These are phyloP conservation scores for Nothura maculosa DNA, from an alignment of 2,797 vertebrate genomes.

Conservation along the genomic window DNA sequence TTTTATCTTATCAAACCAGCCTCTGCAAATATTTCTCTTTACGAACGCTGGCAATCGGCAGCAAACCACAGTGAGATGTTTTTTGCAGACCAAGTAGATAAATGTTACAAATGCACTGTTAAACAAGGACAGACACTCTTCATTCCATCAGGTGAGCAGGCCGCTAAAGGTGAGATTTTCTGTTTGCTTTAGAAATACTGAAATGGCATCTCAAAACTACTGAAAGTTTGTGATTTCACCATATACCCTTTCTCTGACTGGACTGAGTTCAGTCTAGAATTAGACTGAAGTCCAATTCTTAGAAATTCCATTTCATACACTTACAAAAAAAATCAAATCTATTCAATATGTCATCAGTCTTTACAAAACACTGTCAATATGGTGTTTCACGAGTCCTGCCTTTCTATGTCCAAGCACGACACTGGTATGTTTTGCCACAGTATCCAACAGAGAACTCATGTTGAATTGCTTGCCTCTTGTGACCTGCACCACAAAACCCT, in stretches of 20 bases:
- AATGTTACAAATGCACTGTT: slow-evolving; percentile 96
- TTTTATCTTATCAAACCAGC: slow-evolving; percentile 99
- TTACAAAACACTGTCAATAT: background rate
- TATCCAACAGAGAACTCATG: background rate
- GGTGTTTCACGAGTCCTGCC: background rate
- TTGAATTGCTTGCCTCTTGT: background rate
- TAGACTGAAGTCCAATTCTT: background rate
- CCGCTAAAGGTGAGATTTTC: background rate
- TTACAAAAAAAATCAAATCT: background rate
- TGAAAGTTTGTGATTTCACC: background rate
- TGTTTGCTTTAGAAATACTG: background rate
- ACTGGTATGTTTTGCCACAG: background rate
- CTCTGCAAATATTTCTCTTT: slow-evolving; percentile 96
- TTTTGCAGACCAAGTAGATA: slow-evolving; percentile 98
- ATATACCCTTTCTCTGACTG: background rate
- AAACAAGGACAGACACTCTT: slow-evolving; percentile 98
- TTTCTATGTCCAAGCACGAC: background rate
- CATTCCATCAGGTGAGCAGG: slow-evolving; percentile 93
- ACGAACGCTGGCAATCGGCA: slow-evolving; percentile 97
- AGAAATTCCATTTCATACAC: background rate
- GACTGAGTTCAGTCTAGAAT: too few species aligned
- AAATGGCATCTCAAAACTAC: background rate
- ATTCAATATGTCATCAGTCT: background rate
- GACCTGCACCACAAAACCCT: background rate
- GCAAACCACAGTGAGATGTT: slow-evolving; percentile 99